Evolutionary conservation across 1,140 invertebrate species (phyloP).

Genomic region (Pachypeltis micranthus): DNA sequence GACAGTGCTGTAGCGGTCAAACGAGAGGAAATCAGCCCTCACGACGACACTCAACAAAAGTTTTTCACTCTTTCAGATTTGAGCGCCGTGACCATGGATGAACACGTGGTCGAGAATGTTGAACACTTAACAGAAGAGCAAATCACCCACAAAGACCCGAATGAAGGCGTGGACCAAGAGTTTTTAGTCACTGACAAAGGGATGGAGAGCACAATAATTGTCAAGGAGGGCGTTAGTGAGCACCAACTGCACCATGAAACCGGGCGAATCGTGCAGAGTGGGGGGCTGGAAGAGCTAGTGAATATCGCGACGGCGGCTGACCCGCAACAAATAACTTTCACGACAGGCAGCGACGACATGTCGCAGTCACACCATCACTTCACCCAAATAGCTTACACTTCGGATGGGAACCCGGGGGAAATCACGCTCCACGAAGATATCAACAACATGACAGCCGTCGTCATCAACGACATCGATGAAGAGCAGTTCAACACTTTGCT

Average conservation of each 20-base stretch:
- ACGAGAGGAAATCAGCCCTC: neutral
- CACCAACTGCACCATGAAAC: neutral
- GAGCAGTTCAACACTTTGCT: constrained; percentile 1
- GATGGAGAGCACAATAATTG: neutral
- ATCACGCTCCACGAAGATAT: constrained; percentile 4
- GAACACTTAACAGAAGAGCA: neutral
- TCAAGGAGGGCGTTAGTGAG: neutral
- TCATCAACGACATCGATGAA: constrained; percentile 5
- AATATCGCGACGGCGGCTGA: neutral
- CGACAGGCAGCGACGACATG: neutral
- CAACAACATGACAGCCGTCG: constrained; percentile 7
- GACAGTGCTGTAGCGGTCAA: neutral
- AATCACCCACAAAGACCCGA: neutral
- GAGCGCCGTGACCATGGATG: neutral
- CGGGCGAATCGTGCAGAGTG: too few species aligned
- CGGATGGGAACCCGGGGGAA: neutral
- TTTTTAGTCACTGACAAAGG: neutral
- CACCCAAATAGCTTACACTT: neutral
- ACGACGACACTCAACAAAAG: neutral
- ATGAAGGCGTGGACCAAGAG: neutral
- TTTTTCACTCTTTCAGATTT: neutral
- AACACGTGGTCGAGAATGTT: neutral
- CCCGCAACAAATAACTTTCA: neutral
- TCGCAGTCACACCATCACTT: neutral
- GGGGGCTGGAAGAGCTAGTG: neutral